These are phyloP conservation scores for Callionymus lyra DNA, from an alignment of 2,113 vertebrate genomes.

Conservation along the genomic window DNA sequence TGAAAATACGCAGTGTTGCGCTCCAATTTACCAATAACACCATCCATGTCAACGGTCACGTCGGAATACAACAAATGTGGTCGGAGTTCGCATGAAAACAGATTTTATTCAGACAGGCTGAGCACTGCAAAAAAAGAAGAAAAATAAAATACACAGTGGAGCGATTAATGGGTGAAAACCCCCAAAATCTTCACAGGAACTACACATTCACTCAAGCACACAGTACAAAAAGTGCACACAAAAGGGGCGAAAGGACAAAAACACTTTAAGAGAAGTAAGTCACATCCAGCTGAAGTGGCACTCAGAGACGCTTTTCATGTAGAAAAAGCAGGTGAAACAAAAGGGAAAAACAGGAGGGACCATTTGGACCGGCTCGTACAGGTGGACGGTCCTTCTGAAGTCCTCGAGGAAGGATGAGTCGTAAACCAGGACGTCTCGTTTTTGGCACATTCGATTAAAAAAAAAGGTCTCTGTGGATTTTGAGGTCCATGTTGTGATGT, in stretches of 20 bases:
- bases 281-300: slow-evolving; percentile 58
- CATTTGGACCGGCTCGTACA: slow-evolving; percentile 4
- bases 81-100: slow-evolving; percentile 72
- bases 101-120: slow-evolving; percentile 88
- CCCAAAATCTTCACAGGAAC: slow-evolving; percentile 49
- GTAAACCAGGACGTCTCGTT: slow-evolving; percentile 40
- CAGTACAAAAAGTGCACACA: slow-evolving; percentile 77
- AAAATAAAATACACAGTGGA: slow-evolving; percentile 61
- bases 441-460: slow-evolving; percentile 49
- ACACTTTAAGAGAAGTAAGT: slow-evolving; percentile 72
- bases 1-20: slow-evolving; percentile 38
- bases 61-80: slow-evolving; percentile 24
- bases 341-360: slow-evolving; percentile 39
- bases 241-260: slow-evolving; percentile 54
- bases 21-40: slow-evolving; percentile 27
- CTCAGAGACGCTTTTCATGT: slow-evolving; percentile 56
- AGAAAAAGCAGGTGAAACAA: slow-evolving; percentile 45
- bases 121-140: slow-evolving; percentile 67
- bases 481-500: slow-evolving; percentile 53
- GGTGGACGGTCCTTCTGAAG: no score
- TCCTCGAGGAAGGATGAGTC: slow-evolving; percentile 19
- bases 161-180: slow-evolving; percentile 74
- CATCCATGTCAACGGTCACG: slow-evolving; percentile 10
- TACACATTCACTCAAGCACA: slow-evolving; percentile 7
- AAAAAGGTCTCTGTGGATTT: slow-evolving; percentile 49